These are phyloP conservation scores for Drosophila persimilis DNA, from an alignment of 1,140 invertebrate genomes.

Conservation along the genomic window DNA sequence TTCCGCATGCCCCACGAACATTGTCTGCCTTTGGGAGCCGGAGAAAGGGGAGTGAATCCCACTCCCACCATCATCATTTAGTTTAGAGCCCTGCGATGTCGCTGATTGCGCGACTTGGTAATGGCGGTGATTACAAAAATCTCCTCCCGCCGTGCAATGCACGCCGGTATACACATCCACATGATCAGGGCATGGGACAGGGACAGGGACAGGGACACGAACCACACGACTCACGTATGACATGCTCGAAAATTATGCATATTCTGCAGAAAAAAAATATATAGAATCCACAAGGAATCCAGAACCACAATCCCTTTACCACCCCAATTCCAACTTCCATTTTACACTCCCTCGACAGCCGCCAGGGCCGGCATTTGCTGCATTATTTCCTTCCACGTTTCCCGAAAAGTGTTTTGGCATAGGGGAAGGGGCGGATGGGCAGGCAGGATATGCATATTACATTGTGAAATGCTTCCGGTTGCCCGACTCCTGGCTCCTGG, in stretches of 20 bases:
- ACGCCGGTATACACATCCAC: background rate
- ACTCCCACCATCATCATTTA: slow-evolving; percentile 45
- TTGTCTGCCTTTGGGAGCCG: slow-evolving; percentile 20
- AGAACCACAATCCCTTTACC: slow-evolving; percentile 28
- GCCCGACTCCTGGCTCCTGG: slow-evolving; percentile 1
- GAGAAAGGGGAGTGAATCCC: slow-evolving; percentile 26
- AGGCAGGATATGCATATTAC: slow-evolving; percentile 74
- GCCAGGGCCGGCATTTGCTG: slow-evolving; percentile 66
- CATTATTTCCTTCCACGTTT: slow-evolving; percentile 73
- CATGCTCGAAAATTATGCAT: slow-evolving; percentile 78
- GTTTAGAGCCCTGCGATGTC: slow-evolving; percentile 61
- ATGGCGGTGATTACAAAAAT: slow-evolving; percentile 78
- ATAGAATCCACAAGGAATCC: slow-evolving; percentile 31
- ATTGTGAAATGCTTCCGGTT: slow-evolving; percentile 61
- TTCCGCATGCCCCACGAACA: slow-evolving; percentile 35
- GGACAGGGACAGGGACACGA: slow-evolving; percentile 25
- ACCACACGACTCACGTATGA: slow-evolving; percentile 60
- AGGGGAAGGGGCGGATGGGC: slow-evolving; percentile 4
- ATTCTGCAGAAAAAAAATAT: slow-evolving; percentile 62
- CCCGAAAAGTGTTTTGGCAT: slow-evolving; percentile 63
- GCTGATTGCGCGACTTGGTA: slow-evolving; percentile 77
- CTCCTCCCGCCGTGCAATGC: slow-evolving; percentile 1
- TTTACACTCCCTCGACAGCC: slow-evolving; percentile 24
- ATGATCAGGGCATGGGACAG: slow-evolving; percentile 1
- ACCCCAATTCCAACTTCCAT: background rate